Evolutionary conservation across 1,140 invertebrate genomes (phyloP), one percentile per base, ranked within the genome.

Genomic region (Zaprionus africanus): DNA sequence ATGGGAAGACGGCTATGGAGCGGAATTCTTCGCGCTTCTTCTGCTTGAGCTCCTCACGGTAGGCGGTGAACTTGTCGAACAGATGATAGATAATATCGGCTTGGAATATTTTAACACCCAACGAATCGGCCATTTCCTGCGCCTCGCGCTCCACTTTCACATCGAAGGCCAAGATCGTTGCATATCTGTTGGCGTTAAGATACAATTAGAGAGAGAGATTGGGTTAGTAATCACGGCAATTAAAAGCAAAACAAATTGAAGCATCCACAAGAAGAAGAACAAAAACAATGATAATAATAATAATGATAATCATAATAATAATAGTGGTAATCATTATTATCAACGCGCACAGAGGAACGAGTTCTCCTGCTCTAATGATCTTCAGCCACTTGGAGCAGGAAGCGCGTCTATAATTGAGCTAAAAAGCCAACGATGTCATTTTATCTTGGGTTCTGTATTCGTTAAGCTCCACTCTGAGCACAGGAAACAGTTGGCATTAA

Each of bases 81-180:
- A 99, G 94, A 94, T 99, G 99, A 94, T 99, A 99, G 90, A 99
- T 99, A 92, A 99, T 99, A 93, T 99, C 99, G 3, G 99, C 99
- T 68, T 98, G 97, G 95, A 99, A 99, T 88, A 99, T 99, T 93
- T 97, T 98, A 49, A 99, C 98, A 61, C 97, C 98, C 51, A 99
- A 92, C 57, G 96, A 95, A 90, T 99, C 99, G 0, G 99, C 99
- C 92, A 99, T 93, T 92, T 99, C 98, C 94, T 99, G 98, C 1
- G 99, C 99, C 90, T 99, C 99, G 65, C 96, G 95, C 92, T 99
- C 99, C 31, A 99, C 96, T 94, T 99, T 99, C 1, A 99, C 99
- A 94, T 99, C 99, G 93, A 99, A 99, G 0, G 99, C 99, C 70
- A 99, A 94, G 92, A 99, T 99, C 31, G 98, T 98, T 26, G 99